Evolutionary conservation across 2,797 vertebrate species (phyloP).

Genomic region (Myotis planiceps): DNA sequence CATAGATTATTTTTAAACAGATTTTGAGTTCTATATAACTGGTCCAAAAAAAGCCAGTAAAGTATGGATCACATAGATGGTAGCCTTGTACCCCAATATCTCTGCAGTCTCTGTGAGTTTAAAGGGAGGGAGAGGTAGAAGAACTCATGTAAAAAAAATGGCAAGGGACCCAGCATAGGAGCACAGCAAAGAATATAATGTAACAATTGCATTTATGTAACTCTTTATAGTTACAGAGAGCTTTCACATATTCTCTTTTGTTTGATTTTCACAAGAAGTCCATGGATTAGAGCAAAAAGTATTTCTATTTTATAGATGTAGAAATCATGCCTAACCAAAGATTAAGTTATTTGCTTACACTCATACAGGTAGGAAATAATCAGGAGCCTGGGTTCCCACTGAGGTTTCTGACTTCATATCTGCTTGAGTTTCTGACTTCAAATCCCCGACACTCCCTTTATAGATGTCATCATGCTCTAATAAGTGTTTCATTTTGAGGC

Average conservation of each 20-base stretch:
- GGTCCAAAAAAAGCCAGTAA: not conserved
- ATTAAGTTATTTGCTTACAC: not conserved
- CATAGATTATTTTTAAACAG: not conserved
- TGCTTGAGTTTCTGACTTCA: not conserved
- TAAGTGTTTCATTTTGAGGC: not conserved
- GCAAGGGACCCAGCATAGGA: not conserved
- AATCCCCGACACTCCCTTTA: not conserved
- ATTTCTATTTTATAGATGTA: not conserved
- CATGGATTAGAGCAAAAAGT: not conserved
- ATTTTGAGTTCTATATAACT: not conserved
- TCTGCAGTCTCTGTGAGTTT: not conserved
- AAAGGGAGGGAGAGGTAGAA: not conserved
- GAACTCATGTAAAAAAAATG: not conserved
- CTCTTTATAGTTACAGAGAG: not conserved
- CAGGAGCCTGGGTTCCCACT: not conserved
- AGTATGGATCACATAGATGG: not conserved
- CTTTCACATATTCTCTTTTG: not conserved
- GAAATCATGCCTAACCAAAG: conserved; percentile 12
- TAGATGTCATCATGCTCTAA: not conserved
- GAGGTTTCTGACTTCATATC: conserved; percentile 13
- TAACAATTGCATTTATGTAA: not conserved
- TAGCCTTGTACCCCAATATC: not conserved
- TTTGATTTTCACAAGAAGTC: not conserved
- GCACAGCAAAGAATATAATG: not conserved
- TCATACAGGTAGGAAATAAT: not conserved